Base-by-base conservation (phyloP, 2,797 vertebrate species). In the Orestias chungarensis region DNA sequence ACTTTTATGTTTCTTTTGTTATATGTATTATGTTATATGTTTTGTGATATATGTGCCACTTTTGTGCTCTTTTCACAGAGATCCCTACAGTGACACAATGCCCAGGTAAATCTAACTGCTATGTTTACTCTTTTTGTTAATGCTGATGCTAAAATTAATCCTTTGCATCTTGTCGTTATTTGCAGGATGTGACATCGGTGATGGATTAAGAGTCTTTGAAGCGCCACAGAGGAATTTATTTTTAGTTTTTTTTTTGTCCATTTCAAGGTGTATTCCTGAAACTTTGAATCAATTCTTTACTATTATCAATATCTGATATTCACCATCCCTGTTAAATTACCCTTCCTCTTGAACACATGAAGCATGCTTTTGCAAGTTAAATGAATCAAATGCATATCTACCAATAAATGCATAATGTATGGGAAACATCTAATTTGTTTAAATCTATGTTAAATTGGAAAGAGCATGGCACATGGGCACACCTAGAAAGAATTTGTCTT, bases 31-130 rank as follows among this genome's bases (percentile, higher is more conserved):
- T 6, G 49, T 31, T 35, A 3, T 55, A n/a, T n/a, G 38, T 25
- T 54, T 1, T 6, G 49, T 31, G 12, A 49, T 5, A 18, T 38
- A 46, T 11, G 2, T 18, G 0, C 29, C 7, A 42, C 66, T 69
- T 6, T 44, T 64, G 23, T 31, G 52, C 47, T 87, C 5, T 87
- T 72, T 74, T 67, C n/a, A 33, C 12, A 95, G 94, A 52, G 93
- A 95, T 33, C 93, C 92, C 15, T 91, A 93, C 85, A 87, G 86
- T 29, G 94, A 95, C 82, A 90, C 92, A 0, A 76, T 94, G 74
- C 92, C 92, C 79, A 92, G 93, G 93, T 95, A 90, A 92, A 82
- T 23, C 9, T 18, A 38, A 15, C 4, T 43, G 27, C 49, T 23
- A 0, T 59, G 18, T 4, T 43, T 15, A 35, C 7, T 54, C 12